A percentile compares a stretch with the other conserved stretches of the same genome.
These are phyloP conservation scores for Corythaeola cristata DNA, from an alignment of 2,113 vertebrate genomes.

Conservation along the genomic window DNA sequence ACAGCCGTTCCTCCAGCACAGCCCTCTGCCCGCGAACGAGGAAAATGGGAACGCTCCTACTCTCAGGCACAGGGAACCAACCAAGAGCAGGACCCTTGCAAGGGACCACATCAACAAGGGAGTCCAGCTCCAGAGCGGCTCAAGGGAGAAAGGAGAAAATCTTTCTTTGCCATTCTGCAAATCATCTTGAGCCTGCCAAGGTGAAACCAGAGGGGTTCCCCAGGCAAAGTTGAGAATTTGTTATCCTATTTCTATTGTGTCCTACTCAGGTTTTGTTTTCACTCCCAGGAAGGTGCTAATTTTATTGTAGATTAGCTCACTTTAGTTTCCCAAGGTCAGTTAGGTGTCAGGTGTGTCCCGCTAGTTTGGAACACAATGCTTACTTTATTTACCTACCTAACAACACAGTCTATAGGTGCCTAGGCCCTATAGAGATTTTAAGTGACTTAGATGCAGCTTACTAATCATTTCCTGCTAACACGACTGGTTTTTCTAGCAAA, in stretches of 20 bases:
- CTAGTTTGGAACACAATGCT: not conserved
- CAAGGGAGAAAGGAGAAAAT: not conserved
- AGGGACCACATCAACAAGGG: not conserved
- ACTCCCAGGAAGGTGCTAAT: not conserved
- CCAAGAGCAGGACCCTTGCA: not conserved
- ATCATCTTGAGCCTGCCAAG: not conserved
- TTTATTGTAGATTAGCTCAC: not conserved
- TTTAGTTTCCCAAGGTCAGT: not conserved
- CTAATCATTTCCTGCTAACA: not conserved
- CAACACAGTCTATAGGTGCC: not conserved
- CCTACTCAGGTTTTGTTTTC: not conserved
- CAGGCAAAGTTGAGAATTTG: not conserved
- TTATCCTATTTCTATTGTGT: not conserved
- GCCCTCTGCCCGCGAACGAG: not conserved
- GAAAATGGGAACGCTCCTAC: not conserved
- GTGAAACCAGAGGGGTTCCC: not conserved
- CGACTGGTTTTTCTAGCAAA: not conserved
- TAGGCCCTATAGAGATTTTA: not conserved
- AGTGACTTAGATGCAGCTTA: not conserved
- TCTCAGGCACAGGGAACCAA: not conserved
- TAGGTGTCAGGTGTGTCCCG: not conserved
- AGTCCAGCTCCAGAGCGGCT: not conserved
- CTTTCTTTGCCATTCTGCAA: not conserved
- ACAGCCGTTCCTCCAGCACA: not conserved
- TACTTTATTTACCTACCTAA: not conserved